Percentiles rank a stretch among this genome's conserved stretches.
Evolutionary conservation across 2,113 vertebrate genomes (phyloP).

Genomic region (Apaloderma vittatum): DNA sequence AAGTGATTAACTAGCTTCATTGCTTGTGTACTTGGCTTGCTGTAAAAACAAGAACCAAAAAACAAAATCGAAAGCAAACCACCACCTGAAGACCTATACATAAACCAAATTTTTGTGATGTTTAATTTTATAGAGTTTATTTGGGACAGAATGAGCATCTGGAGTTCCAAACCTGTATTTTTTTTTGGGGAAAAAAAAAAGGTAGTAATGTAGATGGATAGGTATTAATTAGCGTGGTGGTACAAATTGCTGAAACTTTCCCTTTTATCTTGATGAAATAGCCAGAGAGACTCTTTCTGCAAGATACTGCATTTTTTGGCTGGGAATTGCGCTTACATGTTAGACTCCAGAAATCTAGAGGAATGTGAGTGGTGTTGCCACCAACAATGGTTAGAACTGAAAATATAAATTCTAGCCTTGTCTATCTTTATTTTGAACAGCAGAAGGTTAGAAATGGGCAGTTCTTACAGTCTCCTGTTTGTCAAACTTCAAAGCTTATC

Average conservation of each 20-base stretch:
- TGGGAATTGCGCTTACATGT: background rate
- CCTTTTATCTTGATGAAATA: background rate
- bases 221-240: background rate
- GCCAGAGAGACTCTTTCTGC: background rate
- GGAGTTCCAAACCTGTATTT: background rate
- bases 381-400: background rate
- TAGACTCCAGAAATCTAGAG: background rate
- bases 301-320: background rate
- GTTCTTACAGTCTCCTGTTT: background rate
- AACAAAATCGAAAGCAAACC: background rate
- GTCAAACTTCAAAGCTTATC: background rate
- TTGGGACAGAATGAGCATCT: background rate
- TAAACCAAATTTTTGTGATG: background rate
- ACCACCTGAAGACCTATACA: rapidly evolving
- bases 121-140: background rate
- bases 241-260: background rate
- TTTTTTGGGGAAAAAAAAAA: background rate
- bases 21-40: background rate
- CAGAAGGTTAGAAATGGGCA: background rate
- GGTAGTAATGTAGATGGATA: background rate
- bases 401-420: background rate
- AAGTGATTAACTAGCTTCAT: background rate
- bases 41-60: background rate
- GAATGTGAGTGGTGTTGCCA: background rate
- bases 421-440: background rate